Conservation (phyloP, 1,140 invertebrate species). For the Scylla paramamosain region DNA sequence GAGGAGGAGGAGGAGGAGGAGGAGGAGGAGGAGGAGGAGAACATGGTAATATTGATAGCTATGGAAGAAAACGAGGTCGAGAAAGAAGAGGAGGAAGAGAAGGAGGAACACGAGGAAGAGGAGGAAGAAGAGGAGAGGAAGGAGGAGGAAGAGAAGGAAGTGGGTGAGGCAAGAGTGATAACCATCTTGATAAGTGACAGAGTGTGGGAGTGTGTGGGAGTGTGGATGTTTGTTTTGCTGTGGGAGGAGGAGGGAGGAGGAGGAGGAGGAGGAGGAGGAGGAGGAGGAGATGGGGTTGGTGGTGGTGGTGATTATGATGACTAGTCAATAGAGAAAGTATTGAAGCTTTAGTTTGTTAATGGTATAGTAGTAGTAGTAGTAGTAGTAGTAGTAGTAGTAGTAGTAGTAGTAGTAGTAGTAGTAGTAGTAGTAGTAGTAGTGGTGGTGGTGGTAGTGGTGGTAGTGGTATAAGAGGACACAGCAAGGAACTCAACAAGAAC, state of each 20-base stretch:
- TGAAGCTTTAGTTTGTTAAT: background rate
- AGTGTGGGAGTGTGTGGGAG: background rate
- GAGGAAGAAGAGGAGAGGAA: background rate
- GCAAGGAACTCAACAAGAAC: background rate
- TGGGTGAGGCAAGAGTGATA: background rate
- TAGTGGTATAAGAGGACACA: background rate
- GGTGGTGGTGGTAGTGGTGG: background rate
- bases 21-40: background rate
- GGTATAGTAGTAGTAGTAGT: constrained; percentile 24
- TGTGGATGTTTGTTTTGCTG: background rate
- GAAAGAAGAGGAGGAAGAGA: background rate
- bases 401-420: constrained; percentile 1
- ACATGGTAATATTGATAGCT: background rate
- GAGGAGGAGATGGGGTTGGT: background rate
- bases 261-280: background rate
- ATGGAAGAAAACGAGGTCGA: background rate
- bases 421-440: constrained; percentile 24
- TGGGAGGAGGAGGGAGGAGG: background rate
- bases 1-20: background rate
- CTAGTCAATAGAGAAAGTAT: too few relatives aligned
- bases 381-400: constrained; percentile 12
- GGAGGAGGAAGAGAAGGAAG: background rate
- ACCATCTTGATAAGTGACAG: background rate
- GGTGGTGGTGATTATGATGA: background rate
- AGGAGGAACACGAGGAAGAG: background rate